Base-by-base conservation (phyloP, 2,113 vertebrate species). In the Tor tambroides region DNA sequence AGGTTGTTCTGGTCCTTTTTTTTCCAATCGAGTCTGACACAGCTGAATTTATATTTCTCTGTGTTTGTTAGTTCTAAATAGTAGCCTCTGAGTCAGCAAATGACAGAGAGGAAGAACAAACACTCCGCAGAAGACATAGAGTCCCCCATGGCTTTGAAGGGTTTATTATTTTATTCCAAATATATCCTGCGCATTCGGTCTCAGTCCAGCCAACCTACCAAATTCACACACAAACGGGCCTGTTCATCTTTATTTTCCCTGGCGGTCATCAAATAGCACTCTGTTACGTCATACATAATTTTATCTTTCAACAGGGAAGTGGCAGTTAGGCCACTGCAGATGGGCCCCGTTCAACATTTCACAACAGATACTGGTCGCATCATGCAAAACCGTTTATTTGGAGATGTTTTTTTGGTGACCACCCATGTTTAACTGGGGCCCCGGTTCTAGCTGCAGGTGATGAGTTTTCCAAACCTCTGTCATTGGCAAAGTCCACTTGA, bases 381-480 rank as follows among this genome's bases (percentile, higher is more conserved):
- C 92, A 87, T 91, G 91, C 92, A 94, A 95, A 95, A 93, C 87
- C 90, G 91, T 94, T 94, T 94, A 88, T 93, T 91, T 89, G 82
- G 54, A 93, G 90, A 87, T 69, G 38, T 90, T 90, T 87, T 94
- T 88, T 84, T 92, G 90, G 91, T 94, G 96, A 91, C 95, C 96
- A 96, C 96, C 95, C 95, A 90, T 94, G 90, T 87, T 93, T 89
- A 32, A 91, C 87, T 59, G 46, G 17, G 49, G 72, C 92, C 90
- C 90, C 90, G 89, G 89, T 89, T n/a, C 90, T n/a, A 26, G 61
- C 65, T 88, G 89, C 85, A 86, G 28, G 89, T 96, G 95, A 96
- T 97, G 96, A 95, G 92, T 96, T 97, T 97, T 95, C 95, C 96
- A 95, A 96, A 92, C 87, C 83, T 90, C 90, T 86, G 65, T 91